Evolutionary conservation across 2,113 vertebrate species (phyloP).

Genomic region (Clarias batrachus): DNA sequence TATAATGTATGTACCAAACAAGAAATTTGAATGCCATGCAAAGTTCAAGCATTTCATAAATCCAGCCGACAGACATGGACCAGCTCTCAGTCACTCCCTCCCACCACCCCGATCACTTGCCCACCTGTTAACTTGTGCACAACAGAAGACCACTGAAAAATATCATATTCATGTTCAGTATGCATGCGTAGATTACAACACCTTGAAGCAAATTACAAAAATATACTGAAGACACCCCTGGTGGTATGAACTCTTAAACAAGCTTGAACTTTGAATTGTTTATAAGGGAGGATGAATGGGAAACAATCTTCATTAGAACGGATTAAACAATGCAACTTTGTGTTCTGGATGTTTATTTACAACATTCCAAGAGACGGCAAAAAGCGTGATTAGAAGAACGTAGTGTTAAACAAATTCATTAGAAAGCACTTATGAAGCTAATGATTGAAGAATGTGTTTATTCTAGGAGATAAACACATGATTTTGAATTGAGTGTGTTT

Average conservation of each 20-base stretch:
- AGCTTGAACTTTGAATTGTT: not conserved
- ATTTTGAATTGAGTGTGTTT: not conserved
- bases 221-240: not conserved
- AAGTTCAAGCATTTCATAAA: not conserved
- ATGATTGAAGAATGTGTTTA: not conserved
- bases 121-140: not conserved
- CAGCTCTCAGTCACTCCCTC: not conserved
- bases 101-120: not conserved
- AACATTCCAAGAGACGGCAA: not conserved
- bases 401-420: not conserved
- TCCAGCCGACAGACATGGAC: not conserved
- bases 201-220: not conserved
- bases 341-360: not conserved
- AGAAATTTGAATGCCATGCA: not conserved
- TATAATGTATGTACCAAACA: not conserved
- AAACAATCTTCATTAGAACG: not conserved
- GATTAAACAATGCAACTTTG: not conserved
- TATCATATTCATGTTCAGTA: not conserved
- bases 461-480: not conserved
- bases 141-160: not conserved
- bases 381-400: not conserved
- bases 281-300: not conserved
- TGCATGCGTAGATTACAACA: not conserved
- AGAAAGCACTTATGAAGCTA: not conserved
- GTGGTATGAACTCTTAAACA: not conserved